Base-by-base conservation (phyloP, 92 coral and sea anemone genomes). In the Umimayanthus kanabou region DNA sequence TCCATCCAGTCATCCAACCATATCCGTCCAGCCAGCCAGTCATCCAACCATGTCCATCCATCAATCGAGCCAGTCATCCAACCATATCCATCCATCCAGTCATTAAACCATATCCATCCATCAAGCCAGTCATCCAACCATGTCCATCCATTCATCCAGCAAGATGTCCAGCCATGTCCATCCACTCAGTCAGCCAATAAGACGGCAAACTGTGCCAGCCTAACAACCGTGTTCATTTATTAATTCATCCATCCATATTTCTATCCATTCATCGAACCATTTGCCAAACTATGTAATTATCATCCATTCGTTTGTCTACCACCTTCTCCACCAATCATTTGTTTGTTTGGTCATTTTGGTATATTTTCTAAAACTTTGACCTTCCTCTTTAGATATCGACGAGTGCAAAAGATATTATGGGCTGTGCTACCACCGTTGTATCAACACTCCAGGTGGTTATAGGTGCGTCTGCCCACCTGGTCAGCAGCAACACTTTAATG, bases 391-490 rank as follows among this genome's bases (percentile, higher is more conserved):
- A 96, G 98, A 96, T 79, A 93, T 97, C 69, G 97, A 97, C 85
- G 99, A 97, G 83, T 97, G 99, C 86, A 77, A 94, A 33, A 90
- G 93, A 86, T 97, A 93, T 88, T 85, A 93, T 33, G 92, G 88
- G 14, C 90, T 97, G 72, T 97, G 99, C 89, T 92, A 92, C 79
- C 95, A 93, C 85, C 89, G 88, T 23, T 97, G 99, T 86, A 88
- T 92, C 64, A 97, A 97, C 93, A 95, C 90, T 18, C 98, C 95
- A 2, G 99, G 99, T 50, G 94, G 99, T 22, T 97, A 93, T 90
- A 94, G 87, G 75, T 97, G 99, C 89, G 76, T 82, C 39, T 97
- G 99, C 61, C 99, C 99, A 23, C 88, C 96, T 37, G 95, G 92
- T 69, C 95, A 86, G 89, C 90, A 55, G 88, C 95, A 93, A 79